Conservation (phyloP, 2,888 invertebrate species). For the Anthrax anthrax region DNA sequence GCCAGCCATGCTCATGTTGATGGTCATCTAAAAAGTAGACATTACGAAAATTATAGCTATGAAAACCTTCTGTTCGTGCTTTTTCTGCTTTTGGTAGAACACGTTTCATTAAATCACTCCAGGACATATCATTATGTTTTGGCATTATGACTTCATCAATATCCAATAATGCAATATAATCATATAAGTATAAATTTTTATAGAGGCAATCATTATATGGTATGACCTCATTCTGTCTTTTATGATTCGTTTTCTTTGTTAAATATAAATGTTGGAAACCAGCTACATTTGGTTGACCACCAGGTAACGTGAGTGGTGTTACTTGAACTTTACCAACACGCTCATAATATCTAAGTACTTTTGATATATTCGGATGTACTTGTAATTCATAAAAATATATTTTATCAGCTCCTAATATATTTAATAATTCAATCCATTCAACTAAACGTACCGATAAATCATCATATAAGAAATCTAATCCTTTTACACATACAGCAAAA, state of each 20-base stretch:
- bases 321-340: constrained; percentile 53
- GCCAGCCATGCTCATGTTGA: constrained; percentile 63
- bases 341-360: constrained; percentile 53
- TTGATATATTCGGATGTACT: constrained; percentile 84
- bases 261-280: constrained; percentile 80
- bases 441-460: constrained; percentile 78
- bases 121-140: constrained; percentile 48
- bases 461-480: constrained; percentile 82
- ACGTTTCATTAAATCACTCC: constrained; percentile 65
- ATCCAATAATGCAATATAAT: constrained; percentile 80
- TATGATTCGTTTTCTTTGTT: constrained; percentile 81
- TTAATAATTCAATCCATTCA: constrained; percentile 87
- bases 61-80: constrained; percentile 41
- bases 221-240: constrained; percentile 86
- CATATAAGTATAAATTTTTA: constrained; percentile 78
- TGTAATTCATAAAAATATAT: constrained; percentile 81
- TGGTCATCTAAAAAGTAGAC: constrained; percentile 86
- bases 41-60: constrained; percentile 75
- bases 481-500: constrained; percentile 88
- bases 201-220: constrained; percentile 95
- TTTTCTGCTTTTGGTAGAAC: constrained; percentile 53
- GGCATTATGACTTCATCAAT: constrained; percentile 94
- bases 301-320: constrained; percentile 70
- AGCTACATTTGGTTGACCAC: constrained; percentile 80
- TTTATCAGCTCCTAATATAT: constrained; percentile 77